A percentile compares a stretch with the other conserved stretches of the same genome.
Conservation (phyloP, 2,888 invertebrate genomes). For the Epistrophe eligans region DNA sequence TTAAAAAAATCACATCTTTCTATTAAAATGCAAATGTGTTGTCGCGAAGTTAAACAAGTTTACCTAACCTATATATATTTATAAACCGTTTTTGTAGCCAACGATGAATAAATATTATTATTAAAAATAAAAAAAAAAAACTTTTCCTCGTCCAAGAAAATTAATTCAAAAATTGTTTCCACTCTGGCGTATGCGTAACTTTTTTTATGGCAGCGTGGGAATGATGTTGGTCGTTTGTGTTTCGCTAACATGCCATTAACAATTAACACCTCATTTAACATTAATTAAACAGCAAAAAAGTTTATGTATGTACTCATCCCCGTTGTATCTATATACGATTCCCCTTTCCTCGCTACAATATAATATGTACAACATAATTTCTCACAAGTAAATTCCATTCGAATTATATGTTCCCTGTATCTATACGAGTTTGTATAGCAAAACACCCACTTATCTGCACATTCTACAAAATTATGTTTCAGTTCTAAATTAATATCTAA, state of each 20-base stretch:
- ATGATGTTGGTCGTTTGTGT: constrained; percentile 26
- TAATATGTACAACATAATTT: neutral
- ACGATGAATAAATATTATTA: neutral
- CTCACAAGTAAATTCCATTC: constrained; percentile 49
- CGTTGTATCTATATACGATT: too few species aligned
- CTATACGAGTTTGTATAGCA: neutral
- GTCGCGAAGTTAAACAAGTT: neutral
- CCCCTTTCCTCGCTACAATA: too few species aligned
- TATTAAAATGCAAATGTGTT: constrained; percentile 55
- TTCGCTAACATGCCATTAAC: constrained; percentile 56
- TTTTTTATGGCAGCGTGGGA: constrained; percentile 30
- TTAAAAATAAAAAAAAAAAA: neutral
- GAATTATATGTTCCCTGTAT: constrained; percentile 14
- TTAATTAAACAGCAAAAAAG: constrained; percentile 58
- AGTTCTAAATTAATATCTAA: constrained; percentile 62
- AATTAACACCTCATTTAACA: constrained; percentile 62
- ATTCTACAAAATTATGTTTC: constrained; percentile 58
- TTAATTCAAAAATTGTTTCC: constrained; percentile 41
- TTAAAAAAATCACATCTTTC: constrained; percentile 33
- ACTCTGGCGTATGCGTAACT: constrained; percentile 60
- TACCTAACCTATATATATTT: too few species aligned
- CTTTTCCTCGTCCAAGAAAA: constrained; percentile 14
- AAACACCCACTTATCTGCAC: constrained; percentile 17
- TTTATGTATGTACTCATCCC: neutral
- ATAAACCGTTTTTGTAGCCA: constrained; percentile 5